A percentile compares a stretch with the other conserved stretches of the same genome.
These are phyloP conservation scores for Tokudaia tokunoshimensis DNA, from an alignment of 2,797 vertebrate species.

Conservation along the genomic window DNA sequence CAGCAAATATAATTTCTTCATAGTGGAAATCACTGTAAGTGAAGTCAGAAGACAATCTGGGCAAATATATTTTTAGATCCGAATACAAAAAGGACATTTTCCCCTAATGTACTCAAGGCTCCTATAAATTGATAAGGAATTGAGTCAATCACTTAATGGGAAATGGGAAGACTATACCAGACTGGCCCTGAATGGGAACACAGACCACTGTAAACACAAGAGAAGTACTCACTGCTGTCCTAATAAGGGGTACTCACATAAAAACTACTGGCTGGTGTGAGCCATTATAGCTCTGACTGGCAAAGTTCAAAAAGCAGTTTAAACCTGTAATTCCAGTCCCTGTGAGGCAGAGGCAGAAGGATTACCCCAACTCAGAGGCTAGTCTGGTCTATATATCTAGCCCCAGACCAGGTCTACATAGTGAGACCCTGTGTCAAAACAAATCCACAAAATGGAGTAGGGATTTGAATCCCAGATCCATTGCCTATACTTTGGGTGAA, in stretches of 20 bases:
- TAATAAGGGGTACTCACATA: neutral
- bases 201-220: neutral
- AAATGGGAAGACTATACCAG: neutral
- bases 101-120: slow-evolving; percentile 22
- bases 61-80: slow-evolving; percentile 41
- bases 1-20: slow-evolving; percentile 53
- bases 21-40: neutral
- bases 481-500: neutral
- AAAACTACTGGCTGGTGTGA: neutral
- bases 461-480: neutral
- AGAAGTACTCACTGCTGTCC: neutral
- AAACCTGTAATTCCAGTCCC: neutral
- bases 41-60: slow-evolving; percentile 44
- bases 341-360: neutral
- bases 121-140: slow-evolving; percentile 28
- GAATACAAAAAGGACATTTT: slow-evolving; percentile 12
- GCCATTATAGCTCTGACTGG: neutral
- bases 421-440: neutral
- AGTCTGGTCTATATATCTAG: neutral
- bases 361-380: neutral
- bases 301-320: neutral
- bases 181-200: slow-evolving; percentile 39
- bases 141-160: neutral
- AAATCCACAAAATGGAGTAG: neutral
- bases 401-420: neutral